Base-by-base conservation (phyloP, 2,113 vertebrate species). In the Platichthys flesus region DNA sequence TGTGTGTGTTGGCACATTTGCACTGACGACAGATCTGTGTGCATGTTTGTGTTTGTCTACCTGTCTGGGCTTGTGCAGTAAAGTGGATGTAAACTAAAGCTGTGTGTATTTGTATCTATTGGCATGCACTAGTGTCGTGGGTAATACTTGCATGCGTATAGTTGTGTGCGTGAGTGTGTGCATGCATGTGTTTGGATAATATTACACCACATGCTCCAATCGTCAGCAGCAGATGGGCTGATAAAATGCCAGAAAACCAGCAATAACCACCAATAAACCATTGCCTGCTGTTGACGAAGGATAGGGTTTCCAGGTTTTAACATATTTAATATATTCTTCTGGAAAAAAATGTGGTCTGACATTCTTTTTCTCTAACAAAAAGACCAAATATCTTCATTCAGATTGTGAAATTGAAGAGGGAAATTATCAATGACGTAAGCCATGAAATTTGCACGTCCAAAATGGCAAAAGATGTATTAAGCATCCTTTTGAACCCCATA, bases 171-270 rank as follows among this genome's bases (percentile, higher is more conserved):
- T 51, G 2, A 16, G 47, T 45, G 28, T 66, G 15, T 59, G 18
- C 42, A 65, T 42, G 55, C 42, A 65, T 57, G 70, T 73, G 20
- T 79, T 65, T 78, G 61, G 71, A 88, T 62, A 49, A 61, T 68
- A 69, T 37, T 21, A 71, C 58, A 72, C 80, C 85, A 80, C 86
- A 90, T 90, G 83, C 74, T 78, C 55, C 58, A 77, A 70, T 83
- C 31, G 40, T 76, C 67, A 70, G 73, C 73, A 88, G 78, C 90
- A 93, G 91, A 91, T 90, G 88, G 90, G 71, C 66, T 54, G 59
- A 85, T 72, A 52, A 80, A 82, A 81, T 78, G 83, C 78, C 83
- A 85, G 74, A 85, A 87, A 91, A 87, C 10, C 76, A 67, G 83
- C 85, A 85, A 89, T 87, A 86, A 87, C 79, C 75, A 77, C 70